Evolutionary conservation across 2,113 vertebrate species (phyloP), one percentile per base, ranked within the genome.

Genomic region (Numenius arquata): DNA sequence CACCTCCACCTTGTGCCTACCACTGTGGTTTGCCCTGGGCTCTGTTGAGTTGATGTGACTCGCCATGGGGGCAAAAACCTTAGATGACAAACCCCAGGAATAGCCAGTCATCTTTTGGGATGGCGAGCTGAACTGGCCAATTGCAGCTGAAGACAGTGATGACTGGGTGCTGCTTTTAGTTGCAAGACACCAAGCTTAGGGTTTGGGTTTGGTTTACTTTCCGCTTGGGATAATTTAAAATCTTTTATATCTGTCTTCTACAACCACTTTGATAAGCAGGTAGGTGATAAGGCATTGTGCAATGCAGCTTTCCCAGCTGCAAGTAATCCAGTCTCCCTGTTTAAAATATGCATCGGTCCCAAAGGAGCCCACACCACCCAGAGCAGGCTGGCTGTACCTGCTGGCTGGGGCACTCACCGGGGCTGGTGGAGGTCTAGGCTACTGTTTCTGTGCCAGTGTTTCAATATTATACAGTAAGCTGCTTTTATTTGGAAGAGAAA

Each of bases 11-110:
- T 73, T 7, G 15, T 77, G 40, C 85, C 72, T 59, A 12, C 26
- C 1, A 5, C 50, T 61, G 52, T 21, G 59, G 50, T 50, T 85
- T 78, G 59, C 55, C 66, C 55, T 50, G 55, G 40, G 36, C 29
- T 92, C 65, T 83, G 38, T 30, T 80, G 56, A 38, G 48, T 45
- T 66, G 63, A 26, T 29, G 26, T 52, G 48, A 52, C n/a, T 74
- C 1, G 0, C 41, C 13, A n/a, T 8, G 11, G 0, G 2, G 26
- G 30, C 47, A 58, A 53, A 88, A 74, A 25, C 26, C 34, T 41
- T 59, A 52, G 34, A 41, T 15, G 55, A 19, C 30, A 53, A 70
- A 77, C 27, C 0, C 2, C 34, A 43, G 34, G 30, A 79, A 25
- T 1, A 41, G 50, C 34, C 1, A 41, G 50, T 36, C 23, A 50